Evolutionary conservation across 2,888 invertebrate species (phyloP), one percentile per base, ranked within the genome.

Genomic region (Euzetes globulus): DNA sequence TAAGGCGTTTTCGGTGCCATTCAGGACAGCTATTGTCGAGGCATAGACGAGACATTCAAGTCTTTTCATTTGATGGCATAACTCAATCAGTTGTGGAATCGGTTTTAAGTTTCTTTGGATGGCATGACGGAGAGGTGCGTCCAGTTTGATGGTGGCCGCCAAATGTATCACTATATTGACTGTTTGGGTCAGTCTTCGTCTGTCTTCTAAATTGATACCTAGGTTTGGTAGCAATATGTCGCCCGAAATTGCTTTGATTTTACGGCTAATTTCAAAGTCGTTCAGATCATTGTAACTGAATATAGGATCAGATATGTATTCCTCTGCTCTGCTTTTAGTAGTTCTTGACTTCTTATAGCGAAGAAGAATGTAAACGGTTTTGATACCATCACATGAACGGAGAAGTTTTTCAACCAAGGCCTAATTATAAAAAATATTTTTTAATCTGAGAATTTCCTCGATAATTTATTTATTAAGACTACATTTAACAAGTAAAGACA

Each of bases 1-100:
- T 7, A 17, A 17, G 3, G 22, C 6, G n/a, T 19, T 22, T 27
- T 22, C 19, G n/a, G 65, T 65, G 4, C 41, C 19, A 41, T 27
- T 37, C 5, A 65, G 19, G 1, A 37, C 11, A 9, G 33, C 65
- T 27, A 19, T 41, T 3, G 65, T 65, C n/a, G 65, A 65, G 3
- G 25, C 13, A 41, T 65, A 65, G 2, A 27, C 13, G 15, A 65
- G 25, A 33, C 37, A 33, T 19, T 65, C 27, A 22, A 65, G 29
- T 41, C 6, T 11, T 27, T 27, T 27, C 19, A 65, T 65, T 65
- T 65, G 65, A 33, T 65, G 65, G 19, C 65, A 65, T 27, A 65
- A 65, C 3, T 65, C 65, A 25, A 41, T 41, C 27, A 65, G 19
- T 6, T 13, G 9, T 22, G 7, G 11, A 3, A 41, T 65, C 17